These are phyloP conservation scores for Aramus guarauna DNA, from an alignment of 2,113 vertebrate genomes.

Conservation along the genomic window DNA sequence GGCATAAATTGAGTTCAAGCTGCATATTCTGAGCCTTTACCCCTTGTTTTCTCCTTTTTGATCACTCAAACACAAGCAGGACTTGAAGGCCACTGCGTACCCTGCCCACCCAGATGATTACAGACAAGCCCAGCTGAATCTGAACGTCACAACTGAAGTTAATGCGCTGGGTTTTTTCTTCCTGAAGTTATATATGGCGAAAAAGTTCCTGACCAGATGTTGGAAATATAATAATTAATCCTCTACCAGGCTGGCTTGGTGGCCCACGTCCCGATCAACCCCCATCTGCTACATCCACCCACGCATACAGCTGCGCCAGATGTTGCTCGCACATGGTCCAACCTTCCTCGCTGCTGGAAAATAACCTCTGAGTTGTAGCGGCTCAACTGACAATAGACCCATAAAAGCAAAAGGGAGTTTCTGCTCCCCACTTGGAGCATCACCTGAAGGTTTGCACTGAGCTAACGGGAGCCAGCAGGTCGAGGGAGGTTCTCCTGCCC, in stretches of 20 bases:
- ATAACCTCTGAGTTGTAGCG: neutral
- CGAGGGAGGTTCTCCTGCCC: no score
- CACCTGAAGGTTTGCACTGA: neutral
- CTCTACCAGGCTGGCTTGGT: neutral
- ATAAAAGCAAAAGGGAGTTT: neutral
- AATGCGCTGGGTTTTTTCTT: neutral
- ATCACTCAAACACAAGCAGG: neutral
- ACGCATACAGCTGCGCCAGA: neutral
- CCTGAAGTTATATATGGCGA: neutral
- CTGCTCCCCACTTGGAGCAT: neutral
- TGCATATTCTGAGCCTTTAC: neutral
- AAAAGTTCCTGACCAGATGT: neutral
- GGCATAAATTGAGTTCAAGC: neutral
- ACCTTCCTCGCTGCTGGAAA: neutral
- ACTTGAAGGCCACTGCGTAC: neutral
- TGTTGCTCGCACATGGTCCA: neutral
- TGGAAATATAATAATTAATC: neutral
- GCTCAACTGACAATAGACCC: neutral
- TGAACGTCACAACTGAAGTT: neutral
- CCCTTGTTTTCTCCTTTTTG: neutral
- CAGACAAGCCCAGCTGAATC: neutral
- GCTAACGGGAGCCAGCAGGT: neutral
- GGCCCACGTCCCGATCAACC: neutral
- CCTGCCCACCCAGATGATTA: neutral
- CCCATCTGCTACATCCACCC: neutral